Base-by-base conservation (phyloP, 1,140 invertebrate genomes). In the Globodera rostochiensis region DNA sequence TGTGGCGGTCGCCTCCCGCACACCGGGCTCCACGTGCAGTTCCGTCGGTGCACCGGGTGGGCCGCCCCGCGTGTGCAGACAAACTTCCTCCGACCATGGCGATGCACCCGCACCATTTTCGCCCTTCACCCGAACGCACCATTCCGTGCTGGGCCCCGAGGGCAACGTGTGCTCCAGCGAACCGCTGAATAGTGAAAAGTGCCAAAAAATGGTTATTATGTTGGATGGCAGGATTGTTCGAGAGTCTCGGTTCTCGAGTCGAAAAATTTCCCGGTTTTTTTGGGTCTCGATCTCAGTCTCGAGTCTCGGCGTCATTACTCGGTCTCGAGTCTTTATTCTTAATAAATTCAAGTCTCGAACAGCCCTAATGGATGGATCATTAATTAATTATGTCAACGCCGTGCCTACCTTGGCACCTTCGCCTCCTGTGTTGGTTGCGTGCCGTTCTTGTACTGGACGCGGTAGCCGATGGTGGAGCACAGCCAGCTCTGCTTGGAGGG, bases 61-160 rank as follows among this genome's bases (percentile, higher is more conserved):
- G 57, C 88, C 86, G 67, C 89, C 89, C 1, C 82, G 81, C 21
- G 87, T 88, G 21, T 79, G 84, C 21, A 87, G 60, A 66, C 77
- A 19, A 11, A 89, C 66, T 71, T 89, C 88, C 45, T 88, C 84
- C 50, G 83, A 87, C 89, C 89, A 89, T 46, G 74, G 78, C 13
- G 89, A 90, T 4, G 60, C 74, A 74, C 88, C 88, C n/a, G 89
- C 89, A 69, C 87, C 88, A 57, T 89, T 89, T 73, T 89, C 87
- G 53, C 86, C 86, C 21, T 86, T 73, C 9, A 89, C 82, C n/a
- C 84, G 80, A n/a, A 89, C 77, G 36, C 49, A 82, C 88, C 88
- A 89, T 57, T 83, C 79, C 57, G 89, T 89, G 70, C 90, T 88
- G 36, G 89, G 86, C 46, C 77, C 80, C 19, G 88, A 89, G 69